Base-by-base conservation (phyloP, 2,113 vertebrate genomes). In the Passer montanus region DNA sequence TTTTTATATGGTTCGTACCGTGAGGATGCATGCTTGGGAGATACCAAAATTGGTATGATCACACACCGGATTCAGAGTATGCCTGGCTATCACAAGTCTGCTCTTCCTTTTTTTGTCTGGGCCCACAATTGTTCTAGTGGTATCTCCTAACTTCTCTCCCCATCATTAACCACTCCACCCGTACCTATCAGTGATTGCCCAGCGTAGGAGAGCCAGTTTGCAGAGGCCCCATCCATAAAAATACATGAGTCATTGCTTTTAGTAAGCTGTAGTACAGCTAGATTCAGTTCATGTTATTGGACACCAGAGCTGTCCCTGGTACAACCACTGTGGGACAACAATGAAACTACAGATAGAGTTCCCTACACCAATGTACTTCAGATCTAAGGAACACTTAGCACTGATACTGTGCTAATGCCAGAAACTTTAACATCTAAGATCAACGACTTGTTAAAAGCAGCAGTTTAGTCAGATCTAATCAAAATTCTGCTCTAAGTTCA, bases 191-290 rank as follows among this genome's bases (percentile, higher is more conserved):
- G 44, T 37, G 33, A 12, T 24, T 79, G 24, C 47, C 20, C 22
- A 18, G 2, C 23, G 47, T 46, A 56, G 4, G 4, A 60, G 23
- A 69, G 17, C 30, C 47, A 46, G 10, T 86, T 84, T 68, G 35
- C 53, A 55, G 30, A 43, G 62, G n/a, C 23, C 24, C n/a, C 1
- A 0, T 39, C 44, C 3, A 3, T 47, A 62, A 23, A 69, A 43
- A 33, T 52, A 23, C 1, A 0, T 1, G 15, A 60, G n/a, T 72
- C 1, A 0, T 26, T 82, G 37, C 47, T 89, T 89, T 79, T 50
- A 49, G 3, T 41, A 37, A 87, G 24, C 28, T 18, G 13, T 43
- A 43, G 43, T 41, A 41, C 39, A 41, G 39, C 39, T 41, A 41
- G 46, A 58, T 44, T 75, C 31, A 37, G 12, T 60, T 85, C 24